These are phyloP conservation scores for Kuschelorhynchus macadamiae DNA, from an alignment of 2,888 invertebrate species.

Conservation along the genomic window DNA sequence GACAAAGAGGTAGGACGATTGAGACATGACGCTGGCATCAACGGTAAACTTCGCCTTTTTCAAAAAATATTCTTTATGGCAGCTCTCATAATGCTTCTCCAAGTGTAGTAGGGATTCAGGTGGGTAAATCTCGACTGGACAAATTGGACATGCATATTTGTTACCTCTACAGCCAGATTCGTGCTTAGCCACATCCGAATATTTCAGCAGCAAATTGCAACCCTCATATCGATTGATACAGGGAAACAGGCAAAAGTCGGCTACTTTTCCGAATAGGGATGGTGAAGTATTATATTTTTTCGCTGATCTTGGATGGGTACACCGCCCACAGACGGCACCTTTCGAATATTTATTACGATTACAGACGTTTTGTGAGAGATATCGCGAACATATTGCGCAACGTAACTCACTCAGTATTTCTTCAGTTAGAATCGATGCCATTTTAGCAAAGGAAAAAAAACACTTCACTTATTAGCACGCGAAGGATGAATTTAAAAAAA, in stretches of 20 bases:
- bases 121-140: not conserved
- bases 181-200: constrained; percentile 4
- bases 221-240: constrained; percentile 19
- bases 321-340: no score
- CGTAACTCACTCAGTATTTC: no score
- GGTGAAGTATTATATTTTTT: no score
- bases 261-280: constrained; percentile 17
- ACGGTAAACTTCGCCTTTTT: not conserved
- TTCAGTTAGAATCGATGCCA: no score
- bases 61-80: constrained; percentile 5
- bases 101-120: constrained; percentile 1
- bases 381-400: no score
- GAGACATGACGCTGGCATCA: not conserved
- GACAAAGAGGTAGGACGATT: not conserved
- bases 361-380: no score
- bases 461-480: no score
- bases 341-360: no score
- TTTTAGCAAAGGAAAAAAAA: no score
- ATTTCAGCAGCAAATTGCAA: constrained; percentile 3
- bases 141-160: not conserved
- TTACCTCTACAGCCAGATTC: not conserved
- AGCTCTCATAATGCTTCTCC: constrained; percentile 2
- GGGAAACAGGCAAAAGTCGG: not conserved
- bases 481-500: no score
- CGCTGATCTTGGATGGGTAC: no score